Evolutionary conservation across 2,797 vertebrate species (phyloP).

Genomic region (Silurus aristotelis): DNA sequence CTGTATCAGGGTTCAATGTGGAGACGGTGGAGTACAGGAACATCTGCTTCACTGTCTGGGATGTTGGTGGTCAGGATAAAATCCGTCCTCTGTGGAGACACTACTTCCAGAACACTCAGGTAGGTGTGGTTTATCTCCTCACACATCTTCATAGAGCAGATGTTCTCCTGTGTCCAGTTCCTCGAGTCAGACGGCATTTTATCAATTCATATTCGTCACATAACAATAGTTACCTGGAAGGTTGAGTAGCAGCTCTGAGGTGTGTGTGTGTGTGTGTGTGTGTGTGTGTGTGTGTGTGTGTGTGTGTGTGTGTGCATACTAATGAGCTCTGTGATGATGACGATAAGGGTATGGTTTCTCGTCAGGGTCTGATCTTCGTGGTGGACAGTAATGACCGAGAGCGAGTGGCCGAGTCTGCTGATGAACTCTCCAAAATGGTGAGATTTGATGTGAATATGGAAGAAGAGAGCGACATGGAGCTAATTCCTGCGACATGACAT

Average conservation of each 20-base stretch:
- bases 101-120: slow-evolving; percentile 94
- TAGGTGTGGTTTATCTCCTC: slow-evolving; percentile 43
- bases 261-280: neutral
- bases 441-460: slow-evolving; percentile 27
- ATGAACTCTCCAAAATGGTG: slow-evolving; percentile 90
- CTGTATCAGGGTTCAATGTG: slow-evolving; percentile 86
- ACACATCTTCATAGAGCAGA: no score
- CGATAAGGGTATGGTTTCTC: neutral
- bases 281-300: neutral
- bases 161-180: no score
- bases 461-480: neutral
- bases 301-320: neutral
- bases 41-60: slow-evolving; percentile 93
- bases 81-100: slow-evolving; percentile 88
- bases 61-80: slow-evolving; percentile 80
- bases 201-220: no score
- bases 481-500: neutral
- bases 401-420: slow-evolving; percentile 83
- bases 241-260: no score
- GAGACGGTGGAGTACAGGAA: slow-evolving; percentile 94
- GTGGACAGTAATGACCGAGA: slow-evolving; percentile 93
- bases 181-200: no score
- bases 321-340: neutral
- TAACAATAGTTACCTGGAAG: no score
- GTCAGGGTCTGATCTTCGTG: slow-evolving; percentile 90